A percentile compares a stretch with the other conserved stretches of the same genome.
These are phyloP conservation scores for Proales similis DNA, from an alignment of 1,140 invertebrate genomes.

Conservation along the genomic window DNA sequence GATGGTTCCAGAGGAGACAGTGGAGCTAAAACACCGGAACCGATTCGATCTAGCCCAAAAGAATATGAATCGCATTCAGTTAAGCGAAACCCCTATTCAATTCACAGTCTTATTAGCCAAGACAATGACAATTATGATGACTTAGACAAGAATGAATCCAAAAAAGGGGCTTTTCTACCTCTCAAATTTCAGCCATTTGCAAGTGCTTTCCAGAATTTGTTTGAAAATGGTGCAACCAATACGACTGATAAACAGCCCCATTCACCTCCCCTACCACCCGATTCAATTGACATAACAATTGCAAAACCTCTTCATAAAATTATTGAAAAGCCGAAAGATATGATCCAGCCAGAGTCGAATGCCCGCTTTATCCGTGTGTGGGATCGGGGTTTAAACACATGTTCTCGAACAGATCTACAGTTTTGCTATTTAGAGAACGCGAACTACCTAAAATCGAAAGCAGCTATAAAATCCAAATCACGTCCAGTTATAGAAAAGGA, in stretches of 20 bases:
- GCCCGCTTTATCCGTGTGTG: slow-evolving; percentile 26
- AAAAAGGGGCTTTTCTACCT: neutral
- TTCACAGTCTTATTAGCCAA: too few relatives aligned
- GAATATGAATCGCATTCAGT: too few relatives aligned
- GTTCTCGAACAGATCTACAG: slow-evolving; percentile 15
- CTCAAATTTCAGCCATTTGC: neutral
- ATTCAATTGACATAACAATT: slow-evolving; percentile 4
- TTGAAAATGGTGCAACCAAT: too few relatives aligned
- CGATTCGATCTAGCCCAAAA: too few relatives aligned
- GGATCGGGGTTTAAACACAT: slow-evolving; percentile 24
- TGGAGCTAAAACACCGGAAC: too few relatives aligned
- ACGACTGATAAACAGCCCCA: neutral
- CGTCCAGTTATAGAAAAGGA: neutral
- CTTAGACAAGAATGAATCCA: too few relatives aligned
- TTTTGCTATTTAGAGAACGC: slow-evolving; percentile 23
- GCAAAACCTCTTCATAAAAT: slow-evolving; percentile 1
- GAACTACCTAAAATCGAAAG: slow-evolving; percentile 24
- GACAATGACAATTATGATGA: too few relatives aligned
- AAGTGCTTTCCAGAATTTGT: too few relatives aligned
- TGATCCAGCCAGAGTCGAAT: slow-evolving; percentile 30
- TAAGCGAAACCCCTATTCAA: too few relatives aligned
- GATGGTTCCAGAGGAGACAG: too few relatives aligned
- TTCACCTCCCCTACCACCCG: slow-evolving; percentile 15
- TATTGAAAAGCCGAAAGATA: slow-evolving; percentile 30
- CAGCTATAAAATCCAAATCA: neutral